A percentile compares a stretch with the other conserved stretches of the same genome.
Evolutionary conservation across 2,888 invertebrate genomes (phyloP).

Genomic region (Celastrina argiolus): DNA sequence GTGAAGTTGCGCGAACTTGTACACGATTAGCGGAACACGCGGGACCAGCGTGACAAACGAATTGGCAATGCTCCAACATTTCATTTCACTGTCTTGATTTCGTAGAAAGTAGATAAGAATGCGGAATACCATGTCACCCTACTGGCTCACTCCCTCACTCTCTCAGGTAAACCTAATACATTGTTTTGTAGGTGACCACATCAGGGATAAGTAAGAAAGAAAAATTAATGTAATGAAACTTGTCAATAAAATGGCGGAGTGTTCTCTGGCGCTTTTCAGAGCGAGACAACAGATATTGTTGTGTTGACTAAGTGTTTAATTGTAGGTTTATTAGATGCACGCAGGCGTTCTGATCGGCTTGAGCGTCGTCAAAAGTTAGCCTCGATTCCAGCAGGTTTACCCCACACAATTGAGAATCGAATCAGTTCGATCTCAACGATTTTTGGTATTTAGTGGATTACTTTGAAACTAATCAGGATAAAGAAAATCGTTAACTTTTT

Average conservation of each 20-base stretch:
- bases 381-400: no score
- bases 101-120: neutral
- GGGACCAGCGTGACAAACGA: neutral
- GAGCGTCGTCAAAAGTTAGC: no score
- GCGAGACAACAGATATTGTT: constrained; percentile 75
- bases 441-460: no score
- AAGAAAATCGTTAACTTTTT: no score
- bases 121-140: neutral
- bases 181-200: constrained; percentile 79
- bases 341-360: no score
- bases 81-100: neutral
- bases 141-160: no score
- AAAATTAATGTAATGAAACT: constrained; percentile 81
- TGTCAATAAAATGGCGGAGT: constrained; percentile 86
- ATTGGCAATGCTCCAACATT: neutral
- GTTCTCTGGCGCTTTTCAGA: constrained; percentile 73
- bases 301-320: constrained; percentile 65
- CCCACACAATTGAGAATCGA: no score
- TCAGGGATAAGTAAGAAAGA: constrained; percentile 83
- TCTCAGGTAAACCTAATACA: no score
- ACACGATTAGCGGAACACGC: constrained; percentile 4
- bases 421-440: no score
- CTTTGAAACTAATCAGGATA: no score
- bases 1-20: neutral
- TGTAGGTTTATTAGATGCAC: no score